Percentiles rank a stretch among this genome's conserved stretches.
Conservation (phyloP, 1,140 invertebrate genomes). For the Belonocnema kinseyi region DNA sequence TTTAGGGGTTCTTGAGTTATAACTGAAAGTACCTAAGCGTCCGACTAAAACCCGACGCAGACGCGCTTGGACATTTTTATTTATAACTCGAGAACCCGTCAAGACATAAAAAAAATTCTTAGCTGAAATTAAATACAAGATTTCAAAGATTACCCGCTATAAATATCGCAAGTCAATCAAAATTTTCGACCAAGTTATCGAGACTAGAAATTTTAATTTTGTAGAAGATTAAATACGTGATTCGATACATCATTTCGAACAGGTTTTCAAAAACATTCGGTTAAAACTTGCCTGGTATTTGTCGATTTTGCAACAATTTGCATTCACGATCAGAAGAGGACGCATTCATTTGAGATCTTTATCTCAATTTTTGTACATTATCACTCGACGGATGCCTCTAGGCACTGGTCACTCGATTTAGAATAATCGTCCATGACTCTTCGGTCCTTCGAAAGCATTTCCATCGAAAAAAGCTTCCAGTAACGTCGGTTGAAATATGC, state of each 20-base stretch:
- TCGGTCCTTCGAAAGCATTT: slow-evolving; percentile 6
- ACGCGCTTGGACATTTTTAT: no score
- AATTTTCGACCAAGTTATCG: background rate
- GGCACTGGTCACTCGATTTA: slow-evolving; percentile 41
- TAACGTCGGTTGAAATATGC: background rate
- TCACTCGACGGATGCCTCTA: slow-evolving; percentile 20
- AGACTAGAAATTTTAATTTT: background rate
- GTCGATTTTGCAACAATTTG: slow-evolving; percentile 1
- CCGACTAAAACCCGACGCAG: no score
- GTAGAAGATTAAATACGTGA: background rate
- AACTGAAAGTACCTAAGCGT: no score
- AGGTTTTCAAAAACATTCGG: background rate
- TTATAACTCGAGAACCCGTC: no score
- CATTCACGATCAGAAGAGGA: slow-evolving; percentile 22
- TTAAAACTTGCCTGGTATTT: slow-evolving; percentile 10
- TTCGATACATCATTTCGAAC: background rate
- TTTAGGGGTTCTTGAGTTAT: no score
- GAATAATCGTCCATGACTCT: slow-evolving; percentile 39
- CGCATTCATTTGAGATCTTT: slow-evolving; percentile 18
- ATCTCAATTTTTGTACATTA: slow-evolving; percentile 28
- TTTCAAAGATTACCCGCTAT: no score
- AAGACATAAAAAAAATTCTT: no score
- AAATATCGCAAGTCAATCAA: background rate
- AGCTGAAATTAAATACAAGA: no score
- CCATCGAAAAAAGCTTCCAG: background rate